Conservation (phyloP, 2,888 invertebrate species). For the Cotesia congregata region DNA sequence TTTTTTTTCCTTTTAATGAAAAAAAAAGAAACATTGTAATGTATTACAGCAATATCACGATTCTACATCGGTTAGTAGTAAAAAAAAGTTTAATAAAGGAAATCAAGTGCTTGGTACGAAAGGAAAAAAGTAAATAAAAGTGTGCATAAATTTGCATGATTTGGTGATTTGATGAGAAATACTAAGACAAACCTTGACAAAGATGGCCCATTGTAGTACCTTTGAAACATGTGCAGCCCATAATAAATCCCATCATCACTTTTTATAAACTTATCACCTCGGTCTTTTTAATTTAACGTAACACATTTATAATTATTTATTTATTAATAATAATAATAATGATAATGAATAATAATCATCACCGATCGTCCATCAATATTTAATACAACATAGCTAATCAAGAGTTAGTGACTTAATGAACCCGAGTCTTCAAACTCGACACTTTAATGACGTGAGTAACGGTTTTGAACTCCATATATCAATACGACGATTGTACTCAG, state of each 20-base stretch:
- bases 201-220: conserved; percentile 74
- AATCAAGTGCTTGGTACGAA: not conserved
- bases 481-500: conserved; percentile 10
- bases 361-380: not conserved
- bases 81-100: conserved; percentile 16
- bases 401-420: conserved; percentile 6
- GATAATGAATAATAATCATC: not conserved
- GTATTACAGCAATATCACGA: too few species aligned
- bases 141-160: not conserved
- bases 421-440: not conserved
- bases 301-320: not conserved
- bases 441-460: conserved; percentile 25
- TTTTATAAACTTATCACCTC: conserved; percentile 29
- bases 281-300: not conserved
- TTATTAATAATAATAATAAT: not conserved
- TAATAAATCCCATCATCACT: conserved; percentile 92
- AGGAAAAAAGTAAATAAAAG: conserved; percentile 7
- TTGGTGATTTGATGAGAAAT: conserved; percentile 19
- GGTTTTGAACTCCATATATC: conserved; percentile 11
- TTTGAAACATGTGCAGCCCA: conserved; percentile 94
- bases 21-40: too few species aligned
- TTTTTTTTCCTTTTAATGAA: too few species aligned
- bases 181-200: conserved; percentile 64
- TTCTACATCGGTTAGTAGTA: too few species aligned
- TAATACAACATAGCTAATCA: conserved; percentile 3